Evolutionary conservation across 1,140 invertebrate genomes (phyloP), one percentile per base, ranked within the genome.

Genomic region (Orius insidiosus): DNA sequence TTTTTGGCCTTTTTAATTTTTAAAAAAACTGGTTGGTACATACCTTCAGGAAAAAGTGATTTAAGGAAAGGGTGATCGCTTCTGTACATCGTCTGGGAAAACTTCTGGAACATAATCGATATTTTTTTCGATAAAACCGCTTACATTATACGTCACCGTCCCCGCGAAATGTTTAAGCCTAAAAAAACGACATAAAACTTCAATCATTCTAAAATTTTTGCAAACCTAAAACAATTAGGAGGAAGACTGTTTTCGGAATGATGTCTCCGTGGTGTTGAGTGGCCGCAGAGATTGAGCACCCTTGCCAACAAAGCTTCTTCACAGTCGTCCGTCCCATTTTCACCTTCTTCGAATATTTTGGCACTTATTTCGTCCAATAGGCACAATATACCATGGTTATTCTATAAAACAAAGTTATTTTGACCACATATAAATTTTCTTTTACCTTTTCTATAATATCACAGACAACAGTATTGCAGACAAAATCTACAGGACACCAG

Each of bases 51-150:
- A 60, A 84, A 85, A 2, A 85, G 65, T 37, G 66, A 64, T 59
- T 76, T 75, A 54, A 81, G 68, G 46, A 83, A 60, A 5, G 71
- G 60, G 58, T 80, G 70, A 52, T 71, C 64, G 62, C 78, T 76
- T 34, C 68, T 62, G 60, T 67, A 79, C 69, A 84, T 76, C 18
- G 69, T 70, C 38, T 68, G 62, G 11, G 72, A 75, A 32, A 77
- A 56, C 59, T 74, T 70, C 37, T 66, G 68, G 70, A 13, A 85
- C 63, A 18, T 81, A 74, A 56, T 85, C 80, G 43, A 78, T 67
- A 60, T 85, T 85, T 54, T 76, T 71, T 53, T 83, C 80, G 61
- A 78, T 79, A 58, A 85, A 85, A n/a, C 74, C 75, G 16, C 76
- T 70, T 16, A 76, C 69, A 48, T 73, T 68, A 57, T 84, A 83